Evolutionary conservation across 2,888 invertebrate genomes (phyloP), one percentile per base, ranked within the genome.

Genomic region (Vanessa cardui): DNA sequence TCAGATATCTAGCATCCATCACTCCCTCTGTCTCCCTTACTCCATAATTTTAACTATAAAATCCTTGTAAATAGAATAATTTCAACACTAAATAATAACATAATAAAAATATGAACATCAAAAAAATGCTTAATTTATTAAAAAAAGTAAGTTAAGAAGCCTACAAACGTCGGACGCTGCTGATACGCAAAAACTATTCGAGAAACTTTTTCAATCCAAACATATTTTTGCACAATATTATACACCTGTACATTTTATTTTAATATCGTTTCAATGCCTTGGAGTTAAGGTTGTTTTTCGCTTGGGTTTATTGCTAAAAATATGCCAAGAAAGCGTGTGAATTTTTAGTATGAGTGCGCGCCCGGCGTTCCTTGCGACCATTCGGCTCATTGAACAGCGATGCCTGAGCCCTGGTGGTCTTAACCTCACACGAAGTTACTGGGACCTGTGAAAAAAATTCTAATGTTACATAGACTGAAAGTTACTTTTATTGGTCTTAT

Each of bases 311-410:
- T 39, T 58, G 33, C 45, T 58, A 64, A 66, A 70, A 66, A 62
- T 44, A 46, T 58, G 65, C 58, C 54, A 64, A 64, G 66, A 70
- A 67, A 64, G 64, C 80, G 81, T 80, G 81, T 77, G 78, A 77
- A 78, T 76, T 72, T 67, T 72, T 61, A 68, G 33, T 70, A 64
- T 63, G 70, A 70, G 66, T 59, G 71, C 60, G 68, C 69, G 67
- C 64, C 65, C 71, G 70, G 75, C 76, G 69, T 78, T 78, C 77
- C 75, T 77, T 72, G 76, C 70, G 79, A 73, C 78, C 79, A 80
- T 75, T 68, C 88, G 76, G 82, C 73, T 80, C 88, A 88, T 2
- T 89, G 89, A 80, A 76, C 88, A 86, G 87, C 73, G 81, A 80
- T 85, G 86, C 87, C 87, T 79, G 79, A 73, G 75, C 70, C 71